Base-by-base conservation (phyloP, 2,888 invertebrate genomes). In the Mythimna loreyi region DNA sequence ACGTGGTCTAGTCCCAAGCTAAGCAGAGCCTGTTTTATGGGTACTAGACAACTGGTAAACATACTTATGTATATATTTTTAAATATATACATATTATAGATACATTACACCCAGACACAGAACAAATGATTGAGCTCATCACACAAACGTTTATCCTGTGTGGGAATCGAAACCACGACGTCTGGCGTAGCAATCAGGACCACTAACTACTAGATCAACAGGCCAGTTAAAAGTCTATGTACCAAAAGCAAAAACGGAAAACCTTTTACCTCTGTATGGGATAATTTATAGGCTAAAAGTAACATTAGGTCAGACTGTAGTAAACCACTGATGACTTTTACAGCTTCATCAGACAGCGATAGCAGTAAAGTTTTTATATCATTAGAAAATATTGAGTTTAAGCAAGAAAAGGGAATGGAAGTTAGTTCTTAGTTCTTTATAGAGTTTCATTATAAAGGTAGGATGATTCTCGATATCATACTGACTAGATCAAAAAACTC, bases 311-410 rank as follows among this genome's bases (percentile, higher is more conserved):
- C 40, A 25, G 40, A 25, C 30, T 19, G 43, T 56, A 61, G 28
- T 60, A 76, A 74, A 65, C 74, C 55, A 74, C 40, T 74, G 65
- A 70, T 65, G 66, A 74, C 74, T 74, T 70, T 74, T 74, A 70
- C 25, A 55, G 64, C 30, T 47, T n/a, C 40, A 19, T 21, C 47
- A 23, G 40, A 40, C 21, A 43, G 21, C 40, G 40, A 30, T 25
- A 33, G 21, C 19, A 55, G 53, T 11, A 25, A 11, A 62, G 45
- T 6, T 65, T 69, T 65, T 40, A 73, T 45, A 45, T 21, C 36
- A 64, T 70, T 64, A 45, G 7, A 63, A 28, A 53, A 30, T 30
- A 30, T 1, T 63, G 28, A 11, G n/a, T 43, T 7, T 47, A 6
- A 40, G 3, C 9, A 16, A 36, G 19, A 43, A 25, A 8, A 13